Conservation (phyloP, 2,113 vertebrate genomes). For the Budorcas taxicolor region DNA sequence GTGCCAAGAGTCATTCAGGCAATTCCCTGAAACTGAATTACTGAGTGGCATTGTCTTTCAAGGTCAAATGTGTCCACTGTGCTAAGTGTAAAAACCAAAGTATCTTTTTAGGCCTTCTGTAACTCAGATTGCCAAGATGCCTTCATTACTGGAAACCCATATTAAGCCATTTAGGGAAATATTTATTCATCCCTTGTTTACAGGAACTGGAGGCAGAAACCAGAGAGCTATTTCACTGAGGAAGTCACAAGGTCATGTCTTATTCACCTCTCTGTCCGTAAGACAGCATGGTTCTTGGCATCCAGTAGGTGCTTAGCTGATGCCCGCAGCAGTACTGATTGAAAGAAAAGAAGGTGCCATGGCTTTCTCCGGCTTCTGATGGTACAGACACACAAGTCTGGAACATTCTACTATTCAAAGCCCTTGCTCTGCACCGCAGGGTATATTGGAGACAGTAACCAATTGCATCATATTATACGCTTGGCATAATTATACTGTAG, state of each 20-base stretch:
- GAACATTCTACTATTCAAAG: not conserved
- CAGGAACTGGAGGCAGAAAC: not conserved
- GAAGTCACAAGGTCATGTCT: not conserved
- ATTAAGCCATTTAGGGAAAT: not conserved
- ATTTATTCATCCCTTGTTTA: not conserved
- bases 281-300: not conserved
- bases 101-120: not conserved
- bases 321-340: not conserved
- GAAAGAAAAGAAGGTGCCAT: not conserved
- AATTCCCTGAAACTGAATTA: not conserved
- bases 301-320: not conserved
- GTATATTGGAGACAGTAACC: slow-evolving; percentile 42
- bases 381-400: not conserved
- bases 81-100: not conserved
- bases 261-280: not conserved
- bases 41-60: not conserved
- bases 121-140: not conserved
- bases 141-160: not conserved
- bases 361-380: not conserved
- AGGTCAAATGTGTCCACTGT: not conserved
- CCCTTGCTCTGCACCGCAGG: not conserved
- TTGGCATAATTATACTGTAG: slow-evolving; percentile 59
- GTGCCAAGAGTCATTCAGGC: not conserved
- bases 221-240: not conserved
- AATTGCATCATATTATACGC: slow-evolving; percentile 39